Percentiles rank a stretch among this genome's conserved stretches.
phyloP scores from a whole-genome alignment of 2,113 vertebrate species.

The Myotis brandtii region DNA sequence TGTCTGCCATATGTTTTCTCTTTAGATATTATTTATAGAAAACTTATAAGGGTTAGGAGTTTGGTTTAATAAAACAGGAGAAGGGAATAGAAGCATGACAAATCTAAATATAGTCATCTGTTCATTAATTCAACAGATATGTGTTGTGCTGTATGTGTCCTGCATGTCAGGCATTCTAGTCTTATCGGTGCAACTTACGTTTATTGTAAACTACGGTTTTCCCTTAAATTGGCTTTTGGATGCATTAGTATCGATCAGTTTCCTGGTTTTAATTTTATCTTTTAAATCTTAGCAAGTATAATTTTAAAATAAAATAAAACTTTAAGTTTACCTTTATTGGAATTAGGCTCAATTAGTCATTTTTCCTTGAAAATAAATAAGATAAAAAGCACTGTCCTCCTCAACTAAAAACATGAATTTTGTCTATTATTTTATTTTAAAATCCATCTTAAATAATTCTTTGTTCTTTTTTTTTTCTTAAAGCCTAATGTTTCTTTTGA shows the following conservation, averaged over 20 bases:
- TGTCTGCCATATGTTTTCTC: slow-evolving; percentile 7
- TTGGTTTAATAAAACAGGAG: slow-evolving; percentile 35
- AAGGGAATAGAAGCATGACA: not conserved
- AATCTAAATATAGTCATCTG: not conserved
- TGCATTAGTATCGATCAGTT: not conserved
- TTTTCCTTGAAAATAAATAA: slow-evolving; percentile 25
- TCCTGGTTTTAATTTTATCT: slow-evolving; percentile 27
- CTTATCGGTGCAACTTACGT: not conserved
- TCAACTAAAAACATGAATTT: slow-evolving; percentile 23
- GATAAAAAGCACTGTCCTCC: not conserved
- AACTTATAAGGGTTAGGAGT: not conserved
- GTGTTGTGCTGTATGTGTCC: not conserved
- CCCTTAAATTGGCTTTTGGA: slow-evolving; percentile 5
- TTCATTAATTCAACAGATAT: not conserved
- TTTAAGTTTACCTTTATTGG: not conserved
- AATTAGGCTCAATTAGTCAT: not conserved
- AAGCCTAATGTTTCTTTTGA: slow-evolving; percentile 11
- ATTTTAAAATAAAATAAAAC: slow-evolving; percentile 28
- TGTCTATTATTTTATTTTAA: not conserved
- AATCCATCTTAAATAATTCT: not conserved
- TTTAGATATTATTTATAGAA: slow-evolving; percentile 51
- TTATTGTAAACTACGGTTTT: not conserved
- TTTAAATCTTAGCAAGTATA: slow-evolving; percentile 13
- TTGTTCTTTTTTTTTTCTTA: not conserved
- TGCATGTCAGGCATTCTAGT: not conserved